Conservation (phyloP, 2,113 vertebrate species). For the Pelodiscus sinensis region DNA sequence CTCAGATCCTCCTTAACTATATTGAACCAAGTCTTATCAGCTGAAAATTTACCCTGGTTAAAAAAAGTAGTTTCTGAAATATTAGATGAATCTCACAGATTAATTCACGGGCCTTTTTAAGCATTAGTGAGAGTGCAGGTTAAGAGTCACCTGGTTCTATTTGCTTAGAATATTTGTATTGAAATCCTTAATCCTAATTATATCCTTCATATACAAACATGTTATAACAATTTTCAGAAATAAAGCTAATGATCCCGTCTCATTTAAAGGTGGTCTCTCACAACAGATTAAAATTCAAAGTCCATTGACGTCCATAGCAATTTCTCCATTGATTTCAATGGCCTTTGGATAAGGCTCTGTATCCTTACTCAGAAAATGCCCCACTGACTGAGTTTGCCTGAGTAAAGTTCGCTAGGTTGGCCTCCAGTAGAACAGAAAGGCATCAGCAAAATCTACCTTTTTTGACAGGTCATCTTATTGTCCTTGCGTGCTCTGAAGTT, state of each 20-base stretch:
- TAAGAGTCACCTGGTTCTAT: not conserved
- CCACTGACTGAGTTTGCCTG: not conserved
- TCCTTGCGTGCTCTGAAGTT: not conserved
- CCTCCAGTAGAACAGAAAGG: not conserved
- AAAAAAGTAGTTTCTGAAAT: not conserved
- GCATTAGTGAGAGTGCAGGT: not conserved
- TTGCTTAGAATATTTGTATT: not conserved
- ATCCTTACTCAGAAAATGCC: not conserved
- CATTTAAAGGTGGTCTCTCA: not conserved
- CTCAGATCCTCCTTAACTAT: constrained; percentile 2
- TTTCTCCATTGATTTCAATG: not conserved
- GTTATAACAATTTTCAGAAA: not conserved
- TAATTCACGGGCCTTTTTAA: not conserved
- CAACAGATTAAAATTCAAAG: not conserved
- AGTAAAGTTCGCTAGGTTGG: not conserved
- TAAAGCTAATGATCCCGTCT: not conserved
- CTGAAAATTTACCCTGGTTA: not conserved
- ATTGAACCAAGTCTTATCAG: not conserved
- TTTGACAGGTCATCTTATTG: not conserved
- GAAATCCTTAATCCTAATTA: not conserved
- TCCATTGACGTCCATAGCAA: not conserved
- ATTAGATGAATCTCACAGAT: not conserved
- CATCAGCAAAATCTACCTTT: not conserved
- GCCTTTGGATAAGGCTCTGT: not conserved
- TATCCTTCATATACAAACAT: not conserved